Evolutionary conservation across 2,888 invertebrate genomes (phyloP), one percentile per base, ranked within the genome.

Genomic region (Rapana venosa): DNA sequence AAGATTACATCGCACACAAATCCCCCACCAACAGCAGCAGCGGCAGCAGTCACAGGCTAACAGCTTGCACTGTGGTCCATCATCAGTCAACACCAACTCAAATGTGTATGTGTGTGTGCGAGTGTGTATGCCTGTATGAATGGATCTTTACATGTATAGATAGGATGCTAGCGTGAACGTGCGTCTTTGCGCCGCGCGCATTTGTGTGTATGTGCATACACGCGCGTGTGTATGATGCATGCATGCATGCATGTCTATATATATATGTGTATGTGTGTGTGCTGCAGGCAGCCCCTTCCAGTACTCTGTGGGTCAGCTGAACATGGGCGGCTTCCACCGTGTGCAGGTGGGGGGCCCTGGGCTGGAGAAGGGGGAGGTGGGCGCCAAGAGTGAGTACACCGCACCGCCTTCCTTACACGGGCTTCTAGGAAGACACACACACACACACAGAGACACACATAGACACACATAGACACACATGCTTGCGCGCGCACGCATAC

Each of bases 341-440:
- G 99, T 99, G 0, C 99, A 99, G 96, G 99, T 99, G 8, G 99
- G 99, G 81, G 99, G 99, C 30, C 97, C 97, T 0, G 99, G 99
- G 74, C 97, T 99, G 88, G 98, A 99, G 96, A 97, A 98, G 58
- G 99, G 98, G 26, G 98, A 98, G 94, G 98, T 98, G 85, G 98
- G 98, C 4, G 97, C 97, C 93, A 97, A 97, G 90, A 98, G 98
- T 96, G 98, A 98, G 97, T 94, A 47, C 0, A 15, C 47, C 8
- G 8, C 47, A 47, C 47, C 8, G 8, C 4, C 47, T 47, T 47
- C 47, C 8, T 47, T 47, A 47, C 66, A 5, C 66, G 17, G 20
- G 22, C 5, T 61, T 61, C 1, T 61, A 13, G 4, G 13, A 61
- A 70, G 1, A 70, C n/a, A n/a, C 70, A n/a, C n/a, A 4, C n/a